These are phyloP conservation scores for Cryptus armator DNA, from an alignment of 2,888 invertebrate species.

Conservation along the genomic window DNA sequence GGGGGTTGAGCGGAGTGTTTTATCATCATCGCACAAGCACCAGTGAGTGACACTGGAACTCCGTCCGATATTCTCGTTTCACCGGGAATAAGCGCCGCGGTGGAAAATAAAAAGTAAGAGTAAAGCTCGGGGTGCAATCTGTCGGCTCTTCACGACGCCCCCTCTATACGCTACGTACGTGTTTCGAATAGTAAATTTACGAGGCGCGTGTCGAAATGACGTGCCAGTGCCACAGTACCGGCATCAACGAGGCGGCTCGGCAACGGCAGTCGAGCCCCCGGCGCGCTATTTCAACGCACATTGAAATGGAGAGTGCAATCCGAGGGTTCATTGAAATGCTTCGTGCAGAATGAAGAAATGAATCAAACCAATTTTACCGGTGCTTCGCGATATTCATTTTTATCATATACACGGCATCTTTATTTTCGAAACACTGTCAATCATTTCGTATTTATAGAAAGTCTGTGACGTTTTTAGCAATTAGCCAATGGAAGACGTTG, in stretches of 20 bases:
- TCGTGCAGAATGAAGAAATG: slow-evolving; percentile 6
- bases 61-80: slow-evolving; percentile 12
- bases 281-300: slow-evolving; percentile 30
- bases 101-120: slow-evolving; percentile 50
- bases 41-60: slow-evolving; percentile 11
- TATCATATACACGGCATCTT: background rate
- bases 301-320: slow-evolving; percentile 52
- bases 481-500: background rate
- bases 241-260: background rate
- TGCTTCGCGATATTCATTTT: background rate
- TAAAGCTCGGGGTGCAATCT: slow-evolving; percentile 51
- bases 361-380: slow-evolving; percentile 36
- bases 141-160: slow-evolving; percentile 47
- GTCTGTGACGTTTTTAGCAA: background rate
- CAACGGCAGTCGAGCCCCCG: slow-evolving; percentile 1
- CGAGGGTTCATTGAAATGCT: slow-evolving; percentile 31
- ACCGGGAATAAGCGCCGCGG: slow-evolving; percentile 28
- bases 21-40: slow-evolving; percentile 31
- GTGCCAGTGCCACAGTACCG: slow-evolving; percentile 13
- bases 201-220: slow-evolving; percentile 57
- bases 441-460: background rate
- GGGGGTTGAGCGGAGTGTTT: slow-evolving; percentile 16
- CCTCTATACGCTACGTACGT: slow-evolving; percentile 39
- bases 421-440: background rate
- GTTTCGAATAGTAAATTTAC: slow-evolving; percentile 54